phyloP scores from a whole-genome alignment of 2,797 vertebrate species.

The Sebastes goodei region DNA sequence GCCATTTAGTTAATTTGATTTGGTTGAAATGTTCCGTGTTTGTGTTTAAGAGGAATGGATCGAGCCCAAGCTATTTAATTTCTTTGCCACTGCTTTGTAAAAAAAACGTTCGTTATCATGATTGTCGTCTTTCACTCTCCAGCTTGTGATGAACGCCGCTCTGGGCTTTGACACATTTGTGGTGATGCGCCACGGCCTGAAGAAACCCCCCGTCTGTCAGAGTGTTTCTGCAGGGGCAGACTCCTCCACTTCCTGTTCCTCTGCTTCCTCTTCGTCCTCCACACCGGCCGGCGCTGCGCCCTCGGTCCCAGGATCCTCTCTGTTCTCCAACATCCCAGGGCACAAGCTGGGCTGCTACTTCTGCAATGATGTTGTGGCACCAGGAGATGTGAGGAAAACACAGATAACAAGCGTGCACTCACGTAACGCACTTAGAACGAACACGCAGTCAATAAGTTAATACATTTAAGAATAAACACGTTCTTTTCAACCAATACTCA shows the following conservation, averaged over 20 bases:
- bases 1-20: constrained; percentile 22
- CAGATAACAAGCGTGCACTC: not conserved
- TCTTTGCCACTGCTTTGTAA: not conserved
- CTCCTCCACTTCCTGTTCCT: constrained; percentile 77
- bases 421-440: not conserved
- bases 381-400: constrained; percentile 91
- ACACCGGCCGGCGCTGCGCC: constrained; percentile 69
- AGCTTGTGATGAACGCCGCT: constrained; percentile 96
- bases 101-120: too few species aligned
- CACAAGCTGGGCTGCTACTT: constrained; percentile 98
- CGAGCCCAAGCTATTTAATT: not conserved
- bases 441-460: not conserved
- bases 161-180: constrained; percentile 98
- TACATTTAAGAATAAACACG: not conserved
- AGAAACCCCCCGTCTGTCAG: constrained; percentile 78
- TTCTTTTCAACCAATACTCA: not conserved
- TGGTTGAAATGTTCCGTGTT: constrained; percentile 1
- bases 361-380: constrained; percentile 98
- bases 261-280: constrained; percentile 78
- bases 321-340: constrained; percentile 99
- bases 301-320: constrained; percentile 85
- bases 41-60: not conserved
- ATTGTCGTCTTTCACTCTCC: constrained; percentile 10
- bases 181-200: constrained; percentile 97
- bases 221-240: constrained; percentile 75